Base-by-base conservation (phyloP, 2,888 invertebrate species). In the Maniola hyperantus region DNA sequence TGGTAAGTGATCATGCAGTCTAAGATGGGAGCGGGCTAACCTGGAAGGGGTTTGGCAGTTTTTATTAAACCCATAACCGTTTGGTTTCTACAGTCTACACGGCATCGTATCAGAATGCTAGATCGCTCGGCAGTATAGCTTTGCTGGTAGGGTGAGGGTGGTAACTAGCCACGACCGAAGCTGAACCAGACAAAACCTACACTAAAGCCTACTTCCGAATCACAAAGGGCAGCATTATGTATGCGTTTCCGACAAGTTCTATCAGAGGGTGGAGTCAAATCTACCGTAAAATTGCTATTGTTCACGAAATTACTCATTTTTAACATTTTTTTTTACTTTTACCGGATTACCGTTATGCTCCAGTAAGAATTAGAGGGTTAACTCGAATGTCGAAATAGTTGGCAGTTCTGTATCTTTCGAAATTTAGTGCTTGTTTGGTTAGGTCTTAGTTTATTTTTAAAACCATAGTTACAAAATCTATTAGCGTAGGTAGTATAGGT, bases 261-360 rank as follows among this genome's bases (percentile, higher is more conserved):
- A 34, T 44, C 44, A 11, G 39, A 33, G 83, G 83, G 83, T 74
- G 70, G 61, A 13, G 39, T 66, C 57, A 64, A 71, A 71, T 71
- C 66, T 88, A 89, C 83, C 91, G 89, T 79, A 82, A 91, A 91
- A 91, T 91, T 89, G 79, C 83, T 82, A 85, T 88, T 88, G 89
- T 90, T 90, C 89, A 90, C 86, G 81, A 88, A 89, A 89, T 86
- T 83, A 85, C 76, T 80, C 71, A 83, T 84, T 86, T 88, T 82
- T 81, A 34, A 61, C 66, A 62, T 69, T 75, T 72, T 72, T n/a
- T 70, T 64, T 68, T 58, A 58, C 51, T 64, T 66, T 68, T 65
- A 71, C 70, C 71, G 59, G 66, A 64, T 68, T 61, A 63, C 67
- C 62, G 74, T 74, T 53, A 72, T 71, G 74, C 74, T 53, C 67